These are phyloP conservation scores for Drosophila pallidifrons DNA, from an alignment of 1,140 invertebrate genomes.

Conservation along the genomic window DNA sequence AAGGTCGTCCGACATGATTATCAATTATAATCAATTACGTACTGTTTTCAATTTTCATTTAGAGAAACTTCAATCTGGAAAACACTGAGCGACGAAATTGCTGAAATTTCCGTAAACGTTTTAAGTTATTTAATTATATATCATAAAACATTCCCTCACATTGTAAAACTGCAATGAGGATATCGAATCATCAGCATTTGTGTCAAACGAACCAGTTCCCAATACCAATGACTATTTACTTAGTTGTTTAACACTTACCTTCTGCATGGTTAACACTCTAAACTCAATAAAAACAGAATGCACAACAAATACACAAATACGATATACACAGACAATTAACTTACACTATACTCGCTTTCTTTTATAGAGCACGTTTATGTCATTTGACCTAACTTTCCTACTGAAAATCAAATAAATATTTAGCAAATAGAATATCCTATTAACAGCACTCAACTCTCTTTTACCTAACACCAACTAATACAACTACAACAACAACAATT, in stretches of 20 bases:
- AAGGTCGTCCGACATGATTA: slow-evolving; percentile 30
- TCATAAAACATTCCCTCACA: slow-evolving; percentile 67
- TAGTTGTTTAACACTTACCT: slow-evolving; percentile 19
- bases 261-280: slow-evolving; percentile 36
- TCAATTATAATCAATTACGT: slow-evolving; percentile 22
- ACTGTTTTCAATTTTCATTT: slow-evolving; percentile 41
- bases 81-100: slow-evolving; percentile 62
- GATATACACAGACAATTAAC: slow-evolving; percentile 31
- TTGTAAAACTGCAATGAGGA: slow-evolving; percentile 62
- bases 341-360: neutral
- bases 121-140: slow-evolving; percentile 59
- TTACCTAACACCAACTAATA: slow-evolving; percentile 59
- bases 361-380: slow-evolving; percentile 42
- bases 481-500: slow-evolving; percentile 35
- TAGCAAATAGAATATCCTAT: slow-evolving; percentile 65
- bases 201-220: slow-evolving; percentile 1
- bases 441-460: slow-evolving; percentile 77
- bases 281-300: slow-evolving; percentile 44
- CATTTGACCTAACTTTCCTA: slow-evolving; percentile 42
- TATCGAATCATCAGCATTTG: slow-evolving; percentile 11
- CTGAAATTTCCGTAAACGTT: slow-evolving; percentile 62
- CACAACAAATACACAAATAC: slow-evolving; percentile 13
- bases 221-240: slow-evolving; percentile 2
- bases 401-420: slow-evolving; percentile 52
- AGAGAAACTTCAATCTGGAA: slow-evolving; percentile 58